Conservation (phyloP, 2,888 invertebrate genomes). For the Aphrophora alni region DNA sequence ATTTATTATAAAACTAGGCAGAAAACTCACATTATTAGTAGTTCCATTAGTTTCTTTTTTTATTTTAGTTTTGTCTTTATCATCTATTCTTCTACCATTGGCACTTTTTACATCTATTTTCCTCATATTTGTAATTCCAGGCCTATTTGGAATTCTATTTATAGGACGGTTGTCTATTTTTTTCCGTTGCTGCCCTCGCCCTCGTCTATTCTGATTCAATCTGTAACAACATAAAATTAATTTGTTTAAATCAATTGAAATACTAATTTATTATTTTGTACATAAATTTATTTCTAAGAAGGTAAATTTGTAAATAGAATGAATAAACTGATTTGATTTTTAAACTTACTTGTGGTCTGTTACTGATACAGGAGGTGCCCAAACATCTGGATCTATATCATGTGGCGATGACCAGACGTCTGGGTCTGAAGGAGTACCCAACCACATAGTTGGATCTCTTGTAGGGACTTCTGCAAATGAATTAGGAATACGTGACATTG, state of each 20-base stretch:
- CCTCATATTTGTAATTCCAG: conserved; percentile 36
- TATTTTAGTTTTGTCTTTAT: conserved; percentile 53
- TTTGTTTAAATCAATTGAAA: too few species aligned
- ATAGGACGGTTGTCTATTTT: conserved; percentile 41
- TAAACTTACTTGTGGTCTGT: conserved; percentile 68
- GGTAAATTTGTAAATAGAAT: too few species aligned
- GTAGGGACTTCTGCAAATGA: conserved; percentile 65
- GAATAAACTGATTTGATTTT: too few species aligned
- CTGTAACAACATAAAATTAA: neutral
- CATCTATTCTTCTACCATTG: conserved; percentile 61
- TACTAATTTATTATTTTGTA: too few species aligned
- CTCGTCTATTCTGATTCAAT: conserved; percentile 35
- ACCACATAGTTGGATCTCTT: conserved; percentile 82
- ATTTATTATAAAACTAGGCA: too few species aligned
- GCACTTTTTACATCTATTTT: conserved; percentile 53
- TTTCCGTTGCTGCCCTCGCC: conserved; percentile 51
- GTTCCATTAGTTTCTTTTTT: conserved; percentile 19
- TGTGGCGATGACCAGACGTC: conserved; percentile 62
- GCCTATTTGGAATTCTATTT: conserved; percentile 40
- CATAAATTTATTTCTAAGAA: too few species aligned
- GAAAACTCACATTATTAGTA: conserved; percentile 23
- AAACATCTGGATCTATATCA: conserved; percentile 79
- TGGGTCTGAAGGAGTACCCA: conserved; percentile 65
- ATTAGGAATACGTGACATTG: conserved; percentile 26
- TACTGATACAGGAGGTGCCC: conserved; percentile 82